These are phyloP conservation scores for Hirudinaria manillensis DNA, from an alignment of 2,888 invertebrate genomes.

Conservation along the genomic window DNA sequence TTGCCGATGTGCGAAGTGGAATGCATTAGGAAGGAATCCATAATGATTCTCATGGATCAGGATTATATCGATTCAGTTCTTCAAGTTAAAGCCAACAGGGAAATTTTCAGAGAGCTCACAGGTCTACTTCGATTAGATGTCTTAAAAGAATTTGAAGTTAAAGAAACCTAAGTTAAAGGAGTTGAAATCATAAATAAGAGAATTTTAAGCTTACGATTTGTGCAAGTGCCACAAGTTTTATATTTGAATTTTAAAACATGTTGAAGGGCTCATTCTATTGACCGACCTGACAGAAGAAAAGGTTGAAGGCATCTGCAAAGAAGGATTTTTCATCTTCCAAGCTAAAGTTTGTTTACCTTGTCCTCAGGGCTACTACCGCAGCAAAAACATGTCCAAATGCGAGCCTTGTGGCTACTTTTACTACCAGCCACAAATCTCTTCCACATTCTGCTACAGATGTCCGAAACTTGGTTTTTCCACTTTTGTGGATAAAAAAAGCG, in stretches of 20 bases:
- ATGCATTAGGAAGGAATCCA: neutral
- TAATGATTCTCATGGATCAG: neutral
- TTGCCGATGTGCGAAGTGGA: constrained; percentile 1
- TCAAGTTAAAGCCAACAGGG: neutral
- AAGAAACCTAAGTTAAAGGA: no score
- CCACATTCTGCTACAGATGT: constrained; percentile 9
- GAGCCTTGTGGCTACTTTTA: constrained; percentile 9
- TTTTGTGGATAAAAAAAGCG: neutral
- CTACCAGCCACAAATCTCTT: constrained; percentile 20
- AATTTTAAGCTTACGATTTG: no score
- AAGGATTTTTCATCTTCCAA: constrained; percentile 14
- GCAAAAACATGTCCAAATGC: neutral
- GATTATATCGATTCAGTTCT: neutral
- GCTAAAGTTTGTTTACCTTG: constrained; percentile 28
- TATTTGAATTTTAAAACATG: no score
- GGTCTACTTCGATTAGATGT: neutral
- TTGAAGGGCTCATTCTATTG: neutral
- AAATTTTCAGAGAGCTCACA: neutral
- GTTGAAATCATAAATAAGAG: no score
- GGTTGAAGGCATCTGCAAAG: neutral
- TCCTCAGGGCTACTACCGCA: constrained; percentile 20
- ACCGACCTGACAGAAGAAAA: neutral
- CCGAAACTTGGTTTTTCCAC: constrained; percentile 16
- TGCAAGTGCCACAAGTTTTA: no score
- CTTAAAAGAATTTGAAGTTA: no score